Base-by-base conservation (phyloP, 2,797 vertebrate species). In the Eurystomus glaucurus region DNA sequence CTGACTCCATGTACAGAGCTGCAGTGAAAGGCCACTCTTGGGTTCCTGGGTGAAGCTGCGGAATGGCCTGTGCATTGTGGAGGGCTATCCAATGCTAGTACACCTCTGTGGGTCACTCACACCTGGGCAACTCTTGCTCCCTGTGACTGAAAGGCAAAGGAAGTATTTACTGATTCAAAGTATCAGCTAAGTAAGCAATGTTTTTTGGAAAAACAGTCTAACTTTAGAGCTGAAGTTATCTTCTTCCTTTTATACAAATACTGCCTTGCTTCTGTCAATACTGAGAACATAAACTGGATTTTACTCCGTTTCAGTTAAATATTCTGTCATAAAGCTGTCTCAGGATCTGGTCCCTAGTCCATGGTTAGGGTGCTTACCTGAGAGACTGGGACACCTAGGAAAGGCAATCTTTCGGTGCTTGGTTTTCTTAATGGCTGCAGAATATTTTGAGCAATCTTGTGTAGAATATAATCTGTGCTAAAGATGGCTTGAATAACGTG, bases 61-160 rank as follows among this genome's bases (percentile, higher is more conserved):
- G 50, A 62, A 21, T 0, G 3, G 12, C 17, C 4, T 4, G 25
- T 8, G 28, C 1, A 2, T 8, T 8, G 12, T 0, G 1, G 18
- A 4, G 1, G 6, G n/a, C 35, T 19, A 6, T 3, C 31, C 10
- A 1, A 1, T 7, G 66, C 51, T 45, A 35, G 60, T 18, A 2
- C 1, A 0, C 33, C 83, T 5, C 2, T 16, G 51, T 35, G 43
- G 1, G 64, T 60, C 2, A 1, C 54, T 28, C 3, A 0, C 69
- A 71, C 21, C 20, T 57, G 33, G 87, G 50, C 70, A 68, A 85
- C 85, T 92, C 86, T 26, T 11, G 0, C 17, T 74, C 29, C 74
- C 94, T 41, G 76, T 11, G 4, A 3, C 2, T 46, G 16, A 21
- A 54, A 69, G 65, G 52, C 19, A 31, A 39, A 46, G 25, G 39